A percentile compares a stretch with the other conserved stretches of the same genome.
phyloP scores from a whole-genome alignment of 2,113 vertebrate genomes.

The Scalopus aquaticus region DNA sequence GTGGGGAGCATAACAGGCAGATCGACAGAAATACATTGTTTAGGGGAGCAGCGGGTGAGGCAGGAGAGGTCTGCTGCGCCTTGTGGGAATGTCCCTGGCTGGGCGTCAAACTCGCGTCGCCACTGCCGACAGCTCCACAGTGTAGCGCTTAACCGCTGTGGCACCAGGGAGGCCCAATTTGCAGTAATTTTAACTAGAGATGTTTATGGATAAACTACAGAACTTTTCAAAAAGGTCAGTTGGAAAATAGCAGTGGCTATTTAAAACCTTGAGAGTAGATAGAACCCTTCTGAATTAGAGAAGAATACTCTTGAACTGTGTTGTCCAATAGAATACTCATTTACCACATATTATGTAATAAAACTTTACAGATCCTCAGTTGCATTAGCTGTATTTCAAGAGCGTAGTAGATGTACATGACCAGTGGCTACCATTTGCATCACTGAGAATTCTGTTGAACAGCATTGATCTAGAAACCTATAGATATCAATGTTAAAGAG shows the following conservation, averaged over 20 bases:
- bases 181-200: not conserved
- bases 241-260: not conserved
- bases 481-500: not conserved
- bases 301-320: not conserved
- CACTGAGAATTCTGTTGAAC: not conserved
- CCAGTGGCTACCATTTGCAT: not conserved
- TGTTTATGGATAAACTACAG: not conserved
- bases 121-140: no score
- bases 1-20: no score
- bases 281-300: not conserved
- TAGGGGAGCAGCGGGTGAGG: no score
- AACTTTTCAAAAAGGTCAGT: not conserved
- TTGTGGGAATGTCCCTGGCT: no score
- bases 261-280: not conserved
- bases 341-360: not conserved
- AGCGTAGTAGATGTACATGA: not conserved
- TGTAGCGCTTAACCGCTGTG: no score
- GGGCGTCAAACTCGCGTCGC: no score
- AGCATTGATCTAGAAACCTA: not conserved
- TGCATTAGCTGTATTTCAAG: not conserved
- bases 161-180: no score
- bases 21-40: no score
- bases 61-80: no score
- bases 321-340: not conserved
- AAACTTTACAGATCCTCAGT: not conserved